Conservation (phyloP, 2,888 invertebrate genomes). For the Ophion ellenae region DNA sequence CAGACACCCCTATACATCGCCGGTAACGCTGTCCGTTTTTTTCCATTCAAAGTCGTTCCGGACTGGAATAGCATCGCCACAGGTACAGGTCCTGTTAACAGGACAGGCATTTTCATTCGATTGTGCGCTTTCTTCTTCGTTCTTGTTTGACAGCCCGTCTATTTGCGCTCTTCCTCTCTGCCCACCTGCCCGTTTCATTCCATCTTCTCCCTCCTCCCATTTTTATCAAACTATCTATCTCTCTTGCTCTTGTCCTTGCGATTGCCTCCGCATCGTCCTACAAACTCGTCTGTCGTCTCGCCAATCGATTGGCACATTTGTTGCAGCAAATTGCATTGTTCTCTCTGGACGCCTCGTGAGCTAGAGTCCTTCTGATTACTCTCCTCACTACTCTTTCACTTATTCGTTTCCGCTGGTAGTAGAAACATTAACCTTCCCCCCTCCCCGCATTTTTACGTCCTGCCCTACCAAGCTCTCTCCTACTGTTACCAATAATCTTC, state of each 20-base stretch:
- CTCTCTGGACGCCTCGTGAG: conserved; percentile 58
- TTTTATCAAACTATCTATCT: conserved; percentile 24
- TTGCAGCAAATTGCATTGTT: conserved; percentile 75
- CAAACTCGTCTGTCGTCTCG: conserved; percentile 67
- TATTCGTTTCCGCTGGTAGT: conserved; percentile 30
- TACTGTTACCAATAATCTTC: conserved; percentile 43
- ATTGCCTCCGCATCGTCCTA: conserved; percentile 25
- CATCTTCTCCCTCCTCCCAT: conserved; percentile 40
- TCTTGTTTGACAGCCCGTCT: conserved; percentile 42
- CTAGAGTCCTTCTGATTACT: conserved; percentile 39
- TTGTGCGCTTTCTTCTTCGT: conserved; percentile 62
- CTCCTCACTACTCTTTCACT: conserved; percentile 41
- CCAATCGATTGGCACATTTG: conserved; percentile 72
- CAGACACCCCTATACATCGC: conserved; percentile 38
- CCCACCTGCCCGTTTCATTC: conserved; percentile 39
- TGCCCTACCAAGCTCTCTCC: conserved; percentile 24
- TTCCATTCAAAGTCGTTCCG: conserved; percentile 17
- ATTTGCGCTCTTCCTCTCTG: neutral
- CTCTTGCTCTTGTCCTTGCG: conserved; percentile 35
- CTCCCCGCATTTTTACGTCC: neutral
- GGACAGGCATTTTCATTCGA: conserved; percentile 73
- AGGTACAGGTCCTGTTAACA: conserved; percentile 20
- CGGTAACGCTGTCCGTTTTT: conserved; percentile 12
- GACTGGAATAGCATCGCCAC: conserved; percentile 27
- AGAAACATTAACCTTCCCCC: conserved; percentile 4